Evolutionary conservation across 2,113 vertebrate genomes (phyloP).

Genomic region (Pseudorectes ferrugineus): DNA sequence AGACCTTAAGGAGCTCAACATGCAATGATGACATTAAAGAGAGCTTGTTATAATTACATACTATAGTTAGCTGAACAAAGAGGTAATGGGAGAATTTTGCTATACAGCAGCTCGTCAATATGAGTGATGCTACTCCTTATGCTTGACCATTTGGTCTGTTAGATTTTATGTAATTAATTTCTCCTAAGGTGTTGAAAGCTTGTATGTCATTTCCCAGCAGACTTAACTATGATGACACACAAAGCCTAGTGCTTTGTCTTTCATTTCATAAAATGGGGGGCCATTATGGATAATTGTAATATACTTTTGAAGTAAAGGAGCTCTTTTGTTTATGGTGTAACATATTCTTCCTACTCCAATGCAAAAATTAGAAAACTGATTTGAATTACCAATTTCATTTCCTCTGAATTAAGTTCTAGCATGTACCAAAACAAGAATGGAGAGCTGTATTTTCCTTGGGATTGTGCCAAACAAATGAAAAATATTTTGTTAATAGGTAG

Average conservation of each 20-base stretch:
- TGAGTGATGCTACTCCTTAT: background rate
- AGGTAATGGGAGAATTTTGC: background rate
- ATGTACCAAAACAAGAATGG: background rate
- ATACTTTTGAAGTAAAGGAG: slow-evolving; percentile 39
- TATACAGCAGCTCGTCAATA: background rate
- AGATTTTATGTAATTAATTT: slow-evolving; percentile 40
- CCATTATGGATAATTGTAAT: slow-evolving; percentile 28
- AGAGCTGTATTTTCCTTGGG: background rate
- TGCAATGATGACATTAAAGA: slow-evolving; percentile 32
- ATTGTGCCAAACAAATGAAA: background rate
- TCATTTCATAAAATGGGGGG: slow-evolving; percentile 20
- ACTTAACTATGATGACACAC: background rate
- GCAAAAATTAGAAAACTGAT: slow-evolving; percentile 19
- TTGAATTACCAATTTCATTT: slow-evolving; percentile 27
- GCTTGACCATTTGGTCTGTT: slow-evolving; percentile 62
- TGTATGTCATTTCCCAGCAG: slow-evolving; percentile 11
- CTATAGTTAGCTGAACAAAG: background rate
- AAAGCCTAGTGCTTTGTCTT: slow-evolving; percentile 2
- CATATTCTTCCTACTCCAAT: slow-evolving; percentile 4
- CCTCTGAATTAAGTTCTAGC: background rate
- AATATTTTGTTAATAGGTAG: background rate
- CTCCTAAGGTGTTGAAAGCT: slow-evolving; percentile 56
- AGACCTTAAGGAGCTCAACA: slow-evolving; percentile 5
- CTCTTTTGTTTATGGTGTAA: slow-evolving; percentile 19
- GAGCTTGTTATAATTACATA: slow-evolving; percentile 8